These are phyloP conservation scores for Gymnoscopelus microlampas DNA, from an alignment of 2,797 vertebrate species.

Conservation along the genomic window DNA sequence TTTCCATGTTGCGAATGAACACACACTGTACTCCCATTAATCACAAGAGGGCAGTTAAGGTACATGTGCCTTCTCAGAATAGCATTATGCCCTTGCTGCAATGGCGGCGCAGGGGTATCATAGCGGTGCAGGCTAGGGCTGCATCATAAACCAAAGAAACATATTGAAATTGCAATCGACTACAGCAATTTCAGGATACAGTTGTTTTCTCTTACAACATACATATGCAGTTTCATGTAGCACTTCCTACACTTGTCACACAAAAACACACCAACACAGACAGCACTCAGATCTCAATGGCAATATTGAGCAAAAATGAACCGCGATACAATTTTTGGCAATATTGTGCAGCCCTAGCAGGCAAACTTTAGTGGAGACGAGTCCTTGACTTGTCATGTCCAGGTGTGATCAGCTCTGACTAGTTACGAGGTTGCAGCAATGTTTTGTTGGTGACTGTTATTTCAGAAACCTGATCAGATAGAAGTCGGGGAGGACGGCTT, in stretches of 20 bases:
- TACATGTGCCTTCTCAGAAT: background rate
- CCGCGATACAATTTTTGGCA: no score
- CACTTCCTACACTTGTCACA: background rate
- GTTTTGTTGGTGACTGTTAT: constrained; percentile 96
- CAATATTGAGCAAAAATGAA: background rate
- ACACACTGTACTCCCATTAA: background rate
- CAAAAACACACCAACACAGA: background rate
- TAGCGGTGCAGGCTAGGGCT: background rate
- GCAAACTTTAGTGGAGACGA: constrained; percentile 76
- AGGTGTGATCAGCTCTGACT: constrained; percentile 85
- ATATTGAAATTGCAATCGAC: background rate
- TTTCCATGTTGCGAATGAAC: no score
- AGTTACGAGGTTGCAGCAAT: constrained; percentile 86
- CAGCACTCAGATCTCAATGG: background rate
- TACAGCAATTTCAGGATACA: background rate
- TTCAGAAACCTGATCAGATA: constrained; percentile 99
- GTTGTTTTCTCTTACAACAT: background rate
- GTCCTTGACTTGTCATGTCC: constrained; percentile 82
- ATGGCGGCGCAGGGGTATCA: background rate
- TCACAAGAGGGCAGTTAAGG: constrained; percentile 5
- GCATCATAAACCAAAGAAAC: background rate
- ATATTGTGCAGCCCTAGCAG: constrained; percentile 12
- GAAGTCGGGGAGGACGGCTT: constrained; percentile 98
- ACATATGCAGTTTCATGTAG: background rate
- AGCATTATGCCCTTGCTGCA: background rate